phyloP scores from a whole-genome alignment of 2,888 invertebrate species.

The Apodemia duryi region DNA sequence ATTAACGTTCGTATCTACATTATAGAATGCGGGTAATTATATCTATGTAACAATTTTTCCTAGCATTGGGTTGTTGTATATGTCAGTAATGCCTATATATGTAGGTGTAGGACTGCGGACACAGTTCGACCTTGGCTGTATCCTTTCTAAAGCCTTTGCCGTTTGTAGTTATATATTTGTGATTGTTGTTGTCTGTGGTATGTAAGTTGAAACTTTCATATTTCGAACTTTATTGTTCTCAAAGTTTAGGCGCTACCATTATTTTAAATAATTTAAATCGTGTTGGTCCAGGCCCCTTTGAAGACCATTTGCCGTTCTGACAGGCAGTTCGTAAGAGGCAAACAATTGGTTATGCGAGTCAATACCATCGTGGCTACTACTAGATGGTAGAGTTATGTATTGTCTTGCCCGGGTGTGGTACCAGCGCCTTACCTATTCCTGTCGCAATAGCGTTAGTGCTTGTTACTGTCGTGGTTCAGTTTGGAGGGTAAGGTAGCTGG shows the following conservation, averaged over 20 bases:
- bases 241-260: not conserved
- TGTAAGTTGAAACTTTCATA: constrained; percentile 17
- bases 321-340: no score
- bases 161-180: constrained; percentile 24
- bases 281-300: no score
- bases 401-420: no score
- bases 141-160: constrained; percentile 43
- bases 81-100: constrained; percentile 21
- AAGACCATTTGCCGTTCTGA: no score
- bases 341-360: no score
- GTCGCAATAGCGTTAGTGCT: no score
- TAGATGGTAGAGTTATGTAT: no score
- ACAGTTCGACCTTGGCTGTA: constrained; percentile 35
- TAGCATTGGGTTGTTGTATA: not conserved
- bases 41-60: constrained; percentile 2
- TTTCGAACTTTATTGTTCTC: not conserved
- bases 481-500: no score
- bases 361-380: no score
- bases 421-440: no score
- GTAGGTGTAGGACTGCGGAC: constrained; percentile 31
- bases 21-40: constrained; percentile 7
- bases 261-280: no score
- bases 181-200: constrained; percentile 17
- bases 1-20: not conserved
- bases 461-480: no score